phyloP scores from a whole-genome alignment of 2,888 invertebrate genomes.

The Myathropa florea region DNA sequence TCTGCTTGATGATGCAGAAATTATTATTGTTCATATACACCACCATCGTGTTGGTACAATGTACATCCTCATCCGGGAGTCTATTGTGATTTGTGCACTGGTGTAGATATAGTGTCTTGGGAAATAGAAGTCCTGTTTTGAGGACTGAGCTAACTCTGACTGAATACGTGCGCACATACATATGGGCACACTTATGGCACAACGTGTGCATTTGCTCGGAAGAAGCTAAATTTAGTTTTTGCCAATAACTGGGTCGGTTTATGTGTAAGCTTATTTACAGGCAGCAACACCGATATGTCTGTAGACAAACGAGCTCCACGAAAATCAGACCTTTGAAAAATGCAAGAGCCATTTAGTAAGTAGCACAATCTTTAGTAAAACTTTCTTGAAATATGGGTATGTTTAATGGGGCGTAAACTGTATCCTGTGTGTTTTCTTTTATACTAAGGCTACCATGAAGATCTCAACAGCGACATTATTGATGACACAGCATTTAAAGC shows the following conservation, averaged over 20 bases:
- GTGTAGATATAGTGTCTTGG: not conserved
- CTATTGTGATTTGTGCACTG: constrained; percentile 24
- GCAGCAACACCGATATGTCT: not conserved
- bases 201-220: not conserved
- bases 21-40: constrained; percentile 39
- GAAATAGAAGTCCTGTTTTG: constrained; percentile 37
- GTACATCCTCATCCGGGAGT: constrained; percentile 12
- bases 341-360: too few relatives aligned
- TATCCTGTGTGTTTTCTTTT: too few relatives aligned
- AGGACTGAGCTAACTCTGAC: constrained; percentile 3
- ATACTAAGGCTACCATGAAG: too few relatives aligned
- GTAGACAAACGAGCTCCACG: too few relatives aligned
- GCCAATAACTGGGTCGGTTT: not conserved
- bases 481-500: too few relatives aligned
- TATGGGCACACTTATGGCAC: not conserved
- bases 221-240: not conserved
- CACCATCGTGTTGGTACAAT: not conserved
- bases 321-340: too few relatives aligned
- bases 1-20: constrained; percentile 39
- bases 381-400: too few relatives aligned
- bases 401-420: too few relatives aligned
- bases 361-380: too few relatives aligned
- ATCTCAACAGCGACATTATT: too few relatives aligned
- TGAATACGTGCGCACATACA: not conserved
- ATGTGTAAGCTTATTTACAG: not conserved